Percentiles rank a stretch among this genome's conserved stretches.
These are phyloP conservation scores for Drosophila anceps DNA, from an alignment of 2,888 invertebrate genomes.

Conservation along the genomic window DNA sequence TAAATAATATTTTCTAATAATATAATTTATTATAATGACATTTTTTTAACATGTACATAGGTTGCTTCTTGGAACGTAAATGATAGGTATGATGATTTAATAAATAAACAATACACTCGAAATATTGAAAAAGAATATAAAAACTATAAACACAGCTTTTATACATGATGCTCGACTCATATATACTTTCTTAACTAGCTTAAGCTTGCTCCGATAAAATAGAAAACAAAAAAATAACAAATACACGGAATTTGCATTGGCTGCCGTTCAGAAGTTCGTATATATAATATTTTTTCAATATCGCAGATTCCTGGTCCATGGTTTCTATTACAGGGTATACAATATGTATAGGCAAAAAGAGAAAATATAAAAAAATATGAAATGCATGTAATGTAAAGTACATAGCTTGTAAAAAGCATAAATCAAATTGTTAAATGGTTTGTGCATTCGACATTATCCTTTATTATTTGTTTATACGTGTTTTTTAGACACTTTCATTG, in stretches of 20 bases:
- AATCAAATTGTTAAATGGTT: constrained; percentile 72
- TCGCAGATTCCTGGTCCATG: no score
- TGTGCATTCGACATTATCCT: constrained; percentile 45
- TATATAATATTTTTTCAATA: neutral
- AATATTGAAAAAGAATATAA: neutral
- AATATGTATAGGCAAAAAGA: neutral
- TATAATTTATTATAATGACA: neutral
- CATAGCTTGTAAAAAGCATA: constrained; percentile 68
- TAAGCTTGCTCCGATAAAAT: no score
- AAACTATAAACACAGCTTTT: neutral
- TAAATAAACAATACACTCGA: neutral
- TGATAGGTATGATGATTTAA: neutral
- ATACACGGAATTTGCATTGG: no score
- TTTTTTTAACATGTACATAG: neutral
- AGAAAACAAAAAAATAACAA: neutral
- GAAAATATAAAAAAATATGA: constrained; percentile 29
- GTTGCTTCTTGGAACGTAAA: neutral
- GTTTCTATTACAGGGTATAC: neutral
- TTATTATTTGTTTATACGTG: constrained; percentile 54
- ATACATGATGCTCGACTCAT: neutral
- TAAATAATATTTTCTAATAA: neutral
- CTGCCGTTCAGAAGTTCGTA: neutral
- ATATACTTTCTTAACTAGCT: neutral
- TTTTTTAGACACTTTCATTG: constrained; percentile 64
- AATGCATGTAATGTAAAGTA: constrained; percentile 64